These are phyloP conservation scores for Girardia tigrina DNA, from an alignment of 2,888 invertebrate species.

Conservation along the genomic window DNA sequence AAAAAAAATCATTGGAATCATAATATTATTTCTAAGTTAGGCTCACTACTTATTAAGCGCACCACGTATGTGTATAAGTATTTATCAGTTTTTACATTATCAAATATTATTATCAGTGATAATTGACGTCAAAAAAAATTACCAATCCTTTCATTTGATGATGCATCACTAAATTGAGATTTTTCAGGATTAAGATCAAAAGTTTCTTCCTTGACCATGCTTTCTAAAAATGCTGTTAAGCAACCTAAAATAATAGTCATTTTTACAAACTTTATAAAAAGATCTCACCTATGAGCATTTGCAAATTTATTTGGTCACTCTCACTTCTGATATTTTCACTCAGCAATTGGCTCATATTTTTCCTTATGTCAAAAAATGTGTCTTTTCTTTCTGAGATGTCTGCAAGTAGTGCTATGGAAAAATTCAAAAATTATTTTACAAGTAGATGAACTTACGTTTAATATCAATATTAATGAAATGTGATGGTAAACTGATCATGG, in stretches of 20 bases:
- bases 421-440: background rate
- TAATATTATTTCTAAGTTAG: too few species aligned
- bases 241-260: background rate
- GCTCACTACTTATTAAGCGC: too few species aligned
- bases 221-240: background rate
- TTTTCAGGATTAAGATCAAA: background rate
- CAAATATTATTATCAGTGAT: too few species aligned
- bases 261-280: background rate
- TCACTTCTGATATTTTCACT: slow-evolving; percentile 73
- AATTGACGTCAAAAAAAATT: too few species aligned
- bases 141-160: too few species aligned
- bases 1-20: too few species aligned
- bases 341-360: slow-evolving; percentile 57
- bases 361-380: slow-evolving; percentile 45
- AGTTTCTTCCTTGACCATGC: background rate
- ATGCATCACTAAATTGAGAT: too few species aligned
- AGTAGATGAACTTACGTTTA: slow-evolving; percentile 24
- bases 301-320: slow-evolving; percentile 69
- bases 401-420: slow-evolving; percentile 41
- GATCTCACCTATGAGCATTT: slow-evolving; percentile 62
- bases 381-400: slow-evolving; percentile 40
- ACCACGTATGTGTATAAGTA: too few species aligned
- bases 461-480: slow-evolving; percentile 57
- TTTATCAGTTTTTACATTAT: too few species aligned
- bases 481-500: slow-evolving; percentile 76